A percentile compares a stretch with the other conserved stretches of the same genome.
These are phyloP conservation scores for Falco novaeseelandiae DNA, from an alignment of 2,797 vertebrate species.

Conservation along the genomic window DNA sequence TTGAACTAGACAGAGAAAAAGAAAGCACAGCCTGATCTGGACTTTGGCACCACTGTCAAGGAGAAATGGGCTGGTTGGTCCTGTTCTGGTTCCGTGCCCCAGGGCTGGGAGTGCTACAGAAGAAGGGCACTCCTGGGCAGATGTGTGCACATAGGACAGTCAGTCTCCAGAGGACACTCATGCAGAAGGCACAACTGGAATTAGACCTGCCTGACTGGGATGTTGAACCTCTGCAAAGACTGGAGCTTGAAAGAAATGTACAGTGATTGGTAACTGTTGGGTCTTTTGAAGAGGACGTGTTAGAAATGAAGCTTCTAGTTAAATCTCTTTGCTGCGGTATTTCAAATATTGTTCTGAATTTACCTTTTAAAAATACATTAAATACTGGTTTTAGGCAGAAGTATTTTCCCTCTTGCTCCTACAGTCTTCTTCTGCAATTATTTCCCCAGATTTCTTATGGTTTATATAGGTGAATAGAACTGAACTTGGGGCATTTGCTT, in stretches of 20 bases:
- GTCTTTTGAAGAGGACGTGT: not conserved
- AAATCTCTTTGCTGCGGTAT: not conserved
- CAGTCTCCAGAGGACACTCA: not conserved
- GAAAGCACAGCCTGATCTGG: not conserved
- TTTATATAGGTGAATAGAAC: not conserved
- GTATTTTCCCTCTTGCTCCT: not conserved
- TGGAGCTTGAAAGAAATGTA: not conserved
- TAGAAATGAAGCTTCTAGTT: not conserved
- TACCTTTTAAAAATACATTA: not conserved
- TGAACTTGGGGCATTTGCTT: not conserved
- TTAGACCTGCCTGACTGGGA: not conserved
- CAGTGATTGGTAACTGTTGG: not conserved
- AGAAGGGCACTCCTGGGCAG: not conserved
- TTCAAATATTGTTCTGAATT: not conserved
- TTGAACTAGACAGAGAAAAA: not conserved
- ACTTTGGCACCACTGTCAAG: not conserved
- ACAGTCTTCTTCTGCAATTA: not conserved
- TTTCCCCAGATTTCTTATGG: not conserved
- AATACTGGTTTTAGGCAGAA: not conserved
- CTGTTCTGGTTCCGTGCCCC: not conserved
- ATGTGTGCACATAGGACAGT: not conserved
- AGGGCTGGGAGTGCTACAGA: not conserved
- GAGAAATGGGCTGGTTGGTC: not conserved
- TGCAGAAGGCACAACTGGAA: not conserved
- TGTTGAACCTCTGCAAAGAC: not conserved